phyloP scores from a whole-genome alignment of 2,888 invertebrate species.

The Idaea straminata region DNA sequence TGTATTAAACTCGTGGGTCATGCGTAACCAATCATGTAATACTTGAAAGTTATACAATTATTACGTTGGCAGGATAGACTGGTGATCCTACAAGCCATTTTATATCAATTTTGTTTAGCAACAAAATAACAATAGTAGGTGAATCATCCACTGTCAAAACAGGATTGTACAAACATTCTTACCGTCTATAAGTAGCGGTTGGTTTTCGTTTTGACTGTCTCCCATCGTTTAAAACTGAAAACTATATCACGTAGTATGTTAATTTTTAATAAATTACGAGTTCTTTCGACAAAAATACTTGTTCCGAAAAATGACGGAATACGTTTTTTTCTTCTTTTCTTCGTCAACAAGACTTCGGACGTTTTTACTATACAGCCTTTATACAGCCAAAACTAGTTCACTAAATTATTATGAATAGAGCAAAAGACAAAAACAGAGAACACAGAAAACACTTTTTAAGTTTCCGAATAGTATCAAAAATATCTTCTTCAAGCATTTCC shows the following conservation, averaged over 20 bases:
- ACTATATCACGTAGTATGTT: slow-evolving; percentile 37
- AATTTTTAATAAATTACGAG: slow-evolving; percentile 28
- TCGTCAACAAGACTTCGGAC: neutral
- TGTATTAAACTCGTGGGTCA: slow-evolving; percentile 22
- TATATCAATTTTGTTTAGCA: slow-evolving; percentile 62
- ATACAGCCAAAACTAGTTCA: neutral
- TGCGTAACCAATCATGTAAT: slow-evolving; percentile 44
- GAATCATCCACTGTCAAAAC: slow-evolving; percentile 75
- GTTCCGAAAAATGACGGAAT: slow-evolving; percentile 10
- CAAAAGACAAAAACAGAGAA: too few relatives aligned
- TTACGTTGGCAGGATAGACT: slow-evolving; percentile 28
- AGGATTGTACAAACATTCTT: slow-evolving; percentile 41
- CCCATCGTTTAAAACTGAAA: slow-evolving; percentile 70
- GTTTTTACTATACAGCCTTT: slow-evolving; percentile 2
- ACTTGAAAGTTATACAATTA: slow-evolving; percentile 55
- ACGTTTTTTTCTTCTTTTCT: neutral
- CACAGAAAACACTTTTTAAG: too few relatives aligned
- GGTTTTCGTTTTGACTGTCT: slow-evolving; percentile 83
- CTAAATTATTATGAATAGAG: too few relatives aligned
- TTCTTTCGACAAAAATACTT: slow-evolving; percentile 25
- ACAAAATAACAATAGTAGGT: slow-evolving; percentile 58
- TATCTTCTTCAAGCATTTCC: too few relatives aligned
- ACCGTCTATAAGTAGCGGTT: slow-evolving; percentile 79
- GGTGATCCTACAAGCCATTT: slow-evolving; percentile 26
- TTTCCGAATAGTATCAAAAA: too few relatives aligned